A percentile compares a stretch with the other conserved stretches of the same genome.
phyloP scores from a whole-genome alignment of 2,113 vertebrate species.

The Poicephalus gulielmi region DNA sequence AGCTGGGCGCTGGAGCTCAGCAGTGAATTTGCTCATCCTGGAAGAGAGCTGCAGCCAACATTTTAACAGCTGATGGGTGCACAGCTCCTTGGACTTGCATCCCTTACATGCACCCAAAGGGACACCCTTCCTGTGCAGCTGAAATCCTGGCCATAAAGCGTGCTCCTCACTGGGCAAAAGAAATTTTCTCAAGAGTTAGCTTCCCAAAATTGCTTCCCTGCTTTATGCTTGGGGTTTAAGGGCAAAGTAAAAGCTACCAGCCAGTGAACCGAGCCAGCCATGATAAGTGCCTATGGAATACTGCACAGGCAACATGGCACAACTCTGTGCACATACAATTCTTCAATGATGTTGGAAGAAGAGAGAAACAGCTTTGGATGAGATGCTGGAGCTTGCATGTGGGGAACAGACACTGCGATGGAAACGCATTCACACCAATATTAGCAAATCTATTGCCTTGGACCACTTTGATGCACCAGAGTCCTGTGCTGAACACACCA shows the following conservation, averaged over 20 bases:
- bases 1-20: not conserved
- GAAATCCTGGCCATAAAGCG: not conserved
- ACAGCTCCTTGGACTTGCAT: not conserved
- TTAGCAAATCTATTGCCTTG: not conserved
- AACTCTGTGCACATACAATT: not conserved
- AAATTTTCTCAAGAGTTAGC: not conserved
- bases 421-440: not conserved
- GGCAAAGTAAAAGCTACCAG: not conserved
- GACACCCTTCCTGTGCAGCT: not conserved
- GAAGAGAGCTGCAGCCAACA: not conserved
- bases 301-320: not conserved
- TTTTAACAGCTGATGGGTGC: not conserved
- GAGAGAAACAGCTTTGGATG: not conserved
- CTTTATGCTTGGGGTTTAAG: not conserved
- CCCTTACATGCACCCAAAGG: not conserved
- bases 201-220: not conserved
- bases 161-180: not conserved
- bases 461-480: accelerated
- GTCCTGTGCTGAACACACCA: accelerated
- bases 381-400: not conserved
- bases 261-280: not conserved
- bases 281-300: accelerated
- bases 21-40: not conserved
- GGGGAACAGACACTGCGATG: not conserved
- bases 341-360: not conserved